Base-by-base conservation (phyloP, 2,113 vertebrate species). In the Chloropsis cyanopogon region DNA sequence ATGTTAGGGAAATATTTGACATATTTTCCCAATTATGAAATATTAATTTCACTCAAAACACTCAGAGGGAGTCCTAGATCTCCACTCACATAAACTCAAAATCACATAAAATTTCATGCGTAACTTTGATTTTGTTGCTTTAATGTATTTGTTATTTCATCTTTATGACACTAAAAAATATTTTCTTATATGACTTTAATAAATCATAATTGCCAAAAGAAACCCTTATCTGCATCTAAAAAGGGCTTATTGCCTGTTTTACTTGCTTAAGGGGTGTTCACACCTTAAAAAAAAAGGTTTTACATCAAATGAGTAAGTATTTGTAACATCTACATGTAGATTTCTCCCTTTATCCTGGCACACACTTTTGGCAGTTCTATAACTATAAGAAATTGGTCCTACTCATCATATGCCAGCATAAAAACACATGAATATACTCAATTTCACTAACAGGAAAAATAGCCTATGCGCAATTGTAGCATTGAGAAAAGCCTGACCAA, bases 391-490 rank as follows among this genome's bases (percentile, higher is more conserved):
- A 41, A 41, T 41, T 41, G 41, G 41, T 41, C 41, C 41, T 41
- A 41, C 41, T 41, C 41, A 41, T 41, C 41, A 41, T 41, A 41
- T 41, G 41, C 41, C 41, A 41, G 41, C n/a, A n/a, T 88, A 53
- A 70, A 95, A 66, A 2, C 2, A 41, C 9, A n/a, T 46, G 6
- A 65, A n/a, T 69, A 21, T 56, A 10, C 4, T 75, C 12, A 65
- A 4, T 57, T 92, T 60, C 64, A 35, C 33, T 59, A 50, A 23
- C 5, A 64, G 23, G 18, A 70, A 35, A 76, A 80, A 52, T 23
- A 26, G 7, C 14, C 8, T 68, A 6, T 18, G 3, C 4, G 25
- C 19, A 64, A 23, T 1, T 42, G 7, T 18, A 63, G 1, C 28
- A 63, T 8, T 63, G 33, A 59, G 54, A 75, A 88, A 73, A 86